These are phyloP conservation scores for Bubalus kerabau DNA, from an alignment of 2,113 vertebrate species.

Conservation along the genomic window DNA sequence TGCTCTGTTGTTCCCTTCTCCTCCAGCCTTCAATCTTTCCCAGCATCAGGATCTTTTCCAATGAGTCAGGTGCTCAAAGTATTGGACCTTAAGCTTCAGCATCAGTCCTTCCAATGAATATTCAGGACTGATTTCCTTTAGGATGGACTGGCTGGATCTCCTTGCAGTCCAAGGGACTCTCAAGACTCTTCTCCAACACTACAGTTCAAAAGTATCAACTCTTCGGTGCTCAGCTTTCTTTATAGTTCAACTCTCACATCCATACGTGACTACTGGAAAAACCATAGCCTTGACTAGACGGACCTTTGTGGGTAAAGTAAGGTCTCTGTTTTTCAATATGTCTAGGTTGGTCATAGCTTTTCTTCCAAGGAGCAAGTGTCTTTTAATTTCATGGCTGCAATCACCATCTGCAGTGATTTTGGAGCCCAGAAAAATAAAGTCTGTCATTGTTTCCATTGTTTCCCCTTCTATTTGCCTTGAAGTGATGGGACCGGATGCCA, in stretches of 20 bases:
- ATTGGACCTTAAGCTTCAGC: neutral
- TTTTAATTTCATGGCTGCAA: neutral
- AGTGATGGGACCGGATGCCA: neutral
- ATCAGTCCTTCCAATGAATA: neutral
- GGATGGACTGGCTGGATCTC: neutral
- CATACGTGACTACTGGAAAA: neutral
- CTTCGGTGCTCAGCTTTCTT: neutral
- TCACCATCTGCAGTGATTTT: neutral
- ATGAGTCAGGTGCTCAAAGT: neutral
- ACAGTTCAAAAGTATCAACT: neutral
- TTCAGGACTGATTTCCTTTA: neutral
- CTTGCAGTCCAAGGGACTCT: neutral
- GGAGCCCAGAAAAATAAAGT: neutral
- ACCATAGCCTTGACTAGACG: neutral
- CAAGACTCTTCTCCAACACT: neutral
- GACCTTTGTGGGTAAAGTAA: neutral
- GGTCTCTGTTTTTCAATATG: neutral
- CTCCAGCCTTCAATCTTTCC: neutral
- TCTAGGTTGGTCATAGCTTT: neutral
- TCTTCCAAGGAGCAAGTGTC: neutral
- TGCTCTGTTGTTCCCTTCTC: neutral
- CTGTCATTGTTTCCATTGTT: neutral
- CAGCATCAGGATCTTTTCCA: neutral
- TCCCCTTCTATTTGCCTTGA: neutral
- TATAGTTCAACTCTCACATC: neutral